A percentile compares a stretch with the other conserved stretches of the same genome.
Evolutionary conservation across 2,888 invertebrate species (phyloP).

Genomic region (Drosophila gaucha): DNA sequence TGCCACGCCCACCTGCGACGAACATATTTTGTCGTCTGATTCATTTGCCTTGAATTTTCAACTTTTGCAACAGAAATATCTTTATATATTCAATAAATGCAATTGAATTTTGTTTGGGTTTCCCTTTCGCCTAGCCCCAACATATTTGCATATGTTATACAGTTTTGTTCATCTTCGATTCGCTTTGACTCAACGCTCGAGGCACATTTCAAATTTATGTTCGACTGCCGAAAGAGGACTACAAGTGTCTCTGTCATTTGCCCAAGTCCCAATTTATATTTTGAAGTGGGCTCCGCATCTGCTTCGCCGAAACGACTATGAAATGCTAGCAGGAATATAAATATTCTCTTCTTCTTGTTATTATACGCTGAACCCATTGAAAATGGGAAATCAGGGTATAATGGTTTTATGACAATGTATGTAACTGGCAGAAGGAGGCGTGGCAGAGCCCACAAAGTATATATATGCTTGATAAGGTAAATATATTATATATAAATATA

Average conservation of each 20-base stretch:
- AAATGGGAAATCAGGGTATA: no score
- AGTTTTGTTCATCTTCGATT: constrained; percentile 1
- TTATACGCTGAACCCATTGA: no score
- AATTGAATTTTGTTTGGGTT: not conserved
- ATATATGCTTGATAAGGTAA: not conserved
- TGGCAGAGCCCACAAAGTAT: no score
- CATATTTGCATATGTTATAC: constrained; percentile 42
- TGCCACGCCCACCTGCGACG: constrained; percentile 36
- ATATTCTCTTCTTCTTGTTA: no score
- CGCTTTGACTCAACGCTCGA: constrained; percentile 14
- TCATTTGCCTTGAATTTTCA: constrained; percentile 36
- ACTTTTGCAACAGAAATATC: not conserved
- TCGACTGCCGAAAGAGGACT: not conserved
- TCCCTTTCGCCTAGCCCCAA: not conserved
- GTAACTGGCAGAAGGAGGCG: no score
- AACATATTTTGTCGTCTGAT: constrained; percentile 14
- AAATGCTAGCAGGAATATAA: constrained; percentile 22
- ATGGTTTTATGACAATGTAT: no score
- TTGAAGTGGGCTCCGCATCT: constrained; percentile 25
- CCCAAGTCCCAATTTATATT: constrained; percentile 23
- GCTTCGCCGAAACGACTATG: constrained; percentile 35
- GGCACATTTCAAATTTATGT: constrained; percentile 22
- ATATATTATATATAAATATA: not conserved
- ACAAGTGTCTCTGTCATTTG: constrained; percentile 33
- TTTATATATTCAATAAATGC: not conserved